Conservation (phyloP, 2,113 vertebrate genomes). For the Scomber japonicus region DNA sequence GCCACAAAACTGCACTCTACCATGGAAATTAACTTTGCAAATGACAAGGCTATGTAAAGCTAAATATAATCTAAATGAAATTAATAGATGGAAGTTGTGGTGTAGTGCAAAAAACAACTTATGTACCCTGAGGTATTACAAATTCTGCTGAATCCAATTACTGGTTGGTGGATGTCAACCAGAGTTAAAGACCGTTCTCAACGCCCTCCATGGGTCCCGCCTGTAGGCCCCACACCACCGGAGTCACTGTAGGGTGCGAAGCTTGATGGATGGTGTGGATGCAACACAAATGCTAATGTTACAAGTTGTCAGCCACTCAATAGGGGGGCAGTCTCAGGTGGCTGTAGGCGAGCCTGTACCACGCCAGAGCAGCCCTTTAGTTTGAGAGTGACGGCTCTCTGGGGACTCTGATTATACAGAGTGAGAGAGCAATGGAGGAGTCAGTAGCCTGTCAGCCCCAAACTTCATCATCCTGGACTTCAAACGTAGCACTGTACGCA, state of each 20-base stretch:
- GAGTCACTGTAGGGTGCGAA: conserved; percentile 52
- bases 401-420: conserved; percentile 67
- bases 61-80: conserved; percentile 44
- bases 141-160: conserved; percentile 65
- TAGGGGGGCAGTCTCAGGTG: conserved; percentile 74
- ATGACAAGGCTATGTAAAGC: conserved; percentile 20
- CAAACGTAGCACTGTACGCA: conserved; percentile 11
- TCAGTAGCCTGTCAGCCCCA: conserved; percentile 55
- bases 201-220: conserved; percentile 63
- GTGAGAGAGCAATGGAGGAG: conserved; percentile 39
- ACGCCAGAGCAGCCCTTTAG: conserved; percentile 50
- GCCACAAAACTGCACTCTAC: conserved; percentile 2
- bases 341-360: conserved; percentile 45
- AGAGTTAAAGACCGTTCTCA: conserved; percentile 57
- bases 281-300: conserved; percentile 71
- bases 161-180: conserved; percentile 57
- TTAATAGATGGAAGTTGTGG: conserved; percentile 23
- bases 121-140: conserved; percentile 53
- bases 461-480: conserved; percentile 59
- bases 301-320: conserved; percentile 76
- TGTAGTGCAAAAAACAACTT: conserved; percentile 43
- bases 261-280: conserved; percentile 73
- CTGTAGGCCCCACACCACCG: conserved; percentile 46
- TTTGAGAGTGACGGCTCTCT: conserved; percentile 67
- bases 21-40: conserved; percentile 31